Conservation (phyloP, 2,797 vertebrate genomes). For the Neomorphus geoffroyi region DNA sequence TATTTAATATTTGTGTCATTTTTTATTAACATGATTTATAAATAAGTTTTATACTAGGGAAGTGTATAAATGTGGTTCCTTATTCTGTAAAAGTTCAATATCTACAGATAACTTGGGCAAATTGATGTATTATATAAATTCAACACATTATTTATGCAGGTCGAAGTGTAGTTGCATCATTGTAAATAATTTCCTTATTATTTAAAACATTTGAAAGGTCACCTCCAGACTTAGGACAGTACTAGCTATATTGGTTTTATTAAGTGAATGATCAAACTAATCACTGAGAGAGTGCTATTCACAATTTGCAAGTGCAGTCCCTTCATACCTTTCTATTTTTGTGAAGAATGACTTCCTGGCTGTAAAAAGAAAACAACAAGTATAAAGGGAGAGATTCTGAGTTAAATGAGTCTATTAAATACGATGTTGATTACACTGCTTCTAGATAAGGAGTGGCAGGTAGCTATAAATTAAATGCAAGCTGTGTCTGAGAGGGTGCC, state of each 20-base stretch:
- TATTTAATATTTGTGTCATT: background rate
- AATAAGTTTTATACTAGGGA: background rate
- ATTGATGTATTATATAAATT: constrained; percentile 68
- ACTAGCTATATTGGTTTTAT: constrained; percentile 50
- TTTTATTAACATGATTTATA: background rate
- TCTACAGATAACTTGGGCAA: constrained; percentile 47
- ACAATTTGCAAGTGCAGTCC: background rate
- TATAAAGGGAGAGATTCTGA: constrained; percentile 48
- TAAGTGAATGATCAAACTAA: constrained; percentile 45
- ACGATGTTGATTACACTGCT: constrained; percentile 31
- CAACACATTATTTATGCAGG: constrained; percentile 61
- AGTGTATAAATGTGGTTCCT: background rate
- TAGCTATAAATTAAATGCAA: constrained; percentile 61
- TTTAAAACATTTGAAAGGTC: constrained; percentile 57
- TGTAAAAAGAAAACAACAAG: constrained; percentile 25
- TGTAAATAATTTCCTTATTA: constrained; percentile 69
- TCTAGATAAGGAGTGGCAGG: constrained; percentile 51
- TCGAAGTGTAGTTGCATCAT: constrained; percentile 61
- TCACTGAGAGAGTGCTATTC: background rate
- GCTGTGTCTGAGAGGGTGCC: background rate
- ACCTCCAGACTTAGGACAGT: constrained; percentile 59
- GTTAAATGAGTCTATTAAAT: constrained; percentile 67
- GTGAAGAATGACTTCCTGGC: constrained; percentile 21
- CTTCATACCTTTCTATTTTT: constrained; percentile 16
- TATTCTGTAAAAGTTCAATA: background rate